Base-by-base conservation (phyloP, 2,797 vertebrate genomes). In the Myiotriccus ornatus region DNA sequence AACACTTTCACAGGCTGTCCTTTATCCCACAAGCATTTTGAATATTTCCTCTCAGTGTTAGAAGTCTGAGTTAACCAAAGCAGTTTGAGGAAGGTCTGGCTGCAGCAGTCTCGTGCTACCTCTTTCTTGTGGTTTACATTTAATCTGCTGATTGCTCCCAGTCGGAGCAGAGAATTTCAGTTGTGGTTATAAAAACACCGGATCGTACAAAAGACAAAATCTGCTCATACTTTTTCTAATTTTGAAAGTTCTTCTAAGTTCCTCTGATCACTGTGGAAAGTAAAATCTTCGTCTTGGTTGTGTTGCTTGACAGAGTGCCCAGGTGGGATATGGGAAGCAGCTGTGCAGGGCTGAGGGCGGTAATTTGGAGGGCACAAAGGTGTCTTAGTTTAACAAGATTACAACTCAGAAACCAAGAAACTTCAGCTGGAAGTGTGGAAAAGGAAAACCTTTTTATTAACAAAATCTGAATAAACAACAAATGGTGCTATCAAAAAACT, bases 271-370 rank as follows among this genome's bases (percentile, higher is more conserved):
- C 17, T 47, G 12, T 17, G 27, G 3, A 2, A 10, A 24, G 0
- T 17, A 17, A 24, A 73, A 10, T 4, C 3, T 14, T 15, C 2
- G 34, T 10, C 7, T 44, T 12, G 2, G 5, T 30, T 5, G 7
- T 25, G 32, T 2, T 34, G 30, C n/a, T 57, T 16, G 25, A 15
- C 20, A 17, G 37, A 56, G 35, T 2, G 8, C 13, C 3, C 25
- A 32, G 67, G 32, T 44, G 41, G 5, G 1, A 28, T 19, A 7
- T 0, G 4, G 15, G 59, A 23, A 3, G 1, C n/a, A 68, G 41
- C 73, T 71, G 73, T 6, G 44, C 9, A 11, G 64, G 62, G 60
- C 16, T 27, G 30, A 18, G 12, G 27, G 3, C 11, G 7, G 32
- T 20, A 21, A 21, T 11, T 20, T 50, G 47, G 12, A 27, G 46